These are phyloP conservation scores for Porites evermanni DNA, from an alignment of 92 coral and sea anemone species.

Conservation along the genomic window DNA sequence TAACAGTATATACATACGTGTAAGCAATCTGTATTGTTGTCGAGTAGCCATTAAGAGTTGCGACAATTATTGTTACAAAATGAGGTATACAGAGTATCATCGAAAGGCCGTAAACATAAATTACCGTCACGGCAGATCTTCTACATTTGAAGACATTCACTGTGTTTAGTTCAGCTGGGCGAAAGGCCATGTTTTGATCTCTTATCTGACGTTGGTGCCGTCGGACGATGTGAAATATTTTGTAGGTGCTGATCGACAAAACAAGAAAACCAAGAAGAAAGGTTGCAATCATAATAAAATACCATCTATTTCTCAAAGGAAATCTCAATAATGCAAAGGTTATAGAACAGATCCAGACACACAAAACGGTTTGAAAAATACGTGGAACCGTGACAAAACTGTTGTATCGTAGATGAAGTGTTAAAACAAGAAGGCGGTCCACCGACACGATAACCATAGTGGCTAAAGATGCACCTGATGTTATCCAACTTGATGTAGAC, in stretches of 20 bases:
- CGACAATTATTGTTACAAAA: conserved; percentile 12
- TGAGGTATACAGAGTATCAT: conserved; percentile 29
- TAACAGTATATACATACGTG: conserved; percentile 27
- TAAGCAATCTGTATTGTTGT: conserved; percentile 25
- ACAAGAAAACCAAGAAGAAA: neutral
- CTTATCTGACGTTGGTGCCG: conserved; percentile 32
- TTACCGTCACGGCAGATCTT: conserved; percentile 29
- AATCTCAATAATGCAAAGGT: conserved; percentile 15
- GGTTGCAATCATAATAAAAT: neutral
- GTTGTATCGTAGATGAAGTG: conserved; percentile 44
- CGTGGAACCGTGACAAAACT: conserved; percentile 29
- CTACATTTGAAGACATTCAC: neutral
- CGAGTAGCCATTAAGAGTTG: conserved; percentile 14
- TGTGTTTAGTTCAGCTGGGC: neutral
- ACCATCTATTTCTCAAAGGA: conserved; percentile 5
- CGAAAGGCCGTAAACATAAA: conserved; percentile 22
- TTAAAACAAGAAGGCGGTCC: conserved; percentile 48
- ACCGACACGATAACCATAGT: conserved; percentile 17
- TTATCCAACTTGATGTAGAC: conserved; percentile 33
- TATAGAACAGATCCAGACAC: conserved; percentile 29
- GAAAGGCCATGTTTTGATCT: neutral
- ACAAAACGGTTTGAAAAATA: neutral
- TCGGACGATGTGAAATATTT: conserved; percentile 35
- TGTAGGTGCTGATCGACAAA: neutral
- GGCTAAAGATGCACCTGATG: conserved; percentile 28